Evolutionary conservation across 2,113 vertebrate species (phyloP).

Genomic region (Saguinus midas): DNA sequence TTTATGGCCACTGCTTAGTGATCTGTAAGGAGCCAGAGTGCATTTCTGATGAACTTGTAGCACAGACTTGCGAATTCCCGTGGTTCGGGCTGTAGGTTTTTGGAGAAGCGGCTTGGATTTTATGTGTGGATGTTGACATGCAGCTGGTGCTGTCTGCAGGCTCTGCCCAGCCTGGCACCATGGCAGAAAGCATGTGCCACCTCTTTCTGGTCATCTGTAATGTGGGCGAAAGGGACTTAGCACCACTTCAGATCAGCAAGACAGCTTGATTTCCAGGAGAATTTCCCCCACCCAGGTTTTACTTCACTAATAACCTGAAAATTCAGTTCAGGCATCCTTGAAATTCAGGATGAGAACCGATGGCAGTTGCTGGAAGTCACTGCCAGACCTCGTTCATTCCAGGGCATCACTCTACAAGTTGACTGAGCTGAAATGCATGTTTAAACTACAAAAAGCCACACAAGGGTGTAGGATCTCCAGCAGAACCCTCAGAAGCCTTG

Average conservation of each 20-base stretch:
- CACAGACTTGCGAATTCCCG: conserved; percentile 12
- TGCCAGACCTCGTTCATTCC: conserved; percentile 16
- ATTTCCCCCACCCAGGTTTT: background rate
- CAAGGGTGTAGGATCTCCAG: background rate
- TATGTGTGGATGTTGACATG: conserved; percentile 28
- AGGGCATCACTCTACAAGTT: background rate
- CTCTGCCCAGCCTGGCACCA: conserved; percentile 14
- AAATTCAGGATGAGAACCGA: background rate
- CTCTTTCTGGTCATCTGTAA: background rate
- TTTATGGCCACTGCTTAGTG: conserved; percentile 13
- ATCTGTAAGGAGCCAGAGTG: conserved; percentile 46
- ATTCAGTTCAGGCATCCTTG: conserved; percentile 36
- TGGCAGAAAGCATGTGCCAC: conserved; percentile 29
- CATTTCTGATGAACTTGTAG: conserved; percentile 62
- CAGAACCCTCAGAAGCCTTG: conserved; percentile 61
- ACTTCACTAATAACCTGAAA: conserved; percentile 60
- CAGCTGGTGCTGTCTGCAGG: conserved; percentile 59
- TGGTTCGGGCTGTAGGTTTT: conserved; percentile 33
- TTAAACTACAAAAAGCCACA: too few relatives aligned
- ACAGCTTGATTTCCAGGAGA: conserved; percentile 38
- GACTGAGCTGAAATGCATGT: background rate
- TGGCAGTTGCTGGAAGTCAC: background rate
- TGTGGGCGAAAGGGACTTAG: background rate
- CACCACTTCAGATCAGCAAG: background rate
- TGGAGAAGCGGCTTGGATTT: conserved; percentile 57